Conservation (phyloP, 2,888 invertebrate species). For the Drosophila neotestacea region DNA sequence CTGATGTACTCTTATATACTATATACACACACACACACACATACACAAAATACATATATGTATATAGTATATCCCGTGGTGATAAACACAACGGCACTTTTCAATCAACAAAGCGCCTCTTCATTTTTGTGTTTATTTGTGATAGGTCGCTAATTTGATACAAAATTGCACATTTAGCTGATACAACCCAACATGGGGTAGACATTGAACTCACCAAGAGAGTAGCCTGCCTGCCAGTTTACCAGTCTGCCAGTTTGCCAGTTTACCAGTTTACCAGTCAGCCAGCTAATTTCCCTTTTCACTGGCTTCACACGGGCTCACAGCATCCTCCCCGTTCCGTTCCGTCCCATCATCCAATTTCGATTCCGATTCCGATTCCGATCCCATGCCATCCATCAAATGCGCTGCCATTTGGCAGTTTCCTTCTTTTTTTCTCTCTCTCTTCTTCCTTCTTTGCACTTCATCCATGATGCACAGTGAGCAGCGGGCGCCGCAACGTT, state of each 20-base stretch:
- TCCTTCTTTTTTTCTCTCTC: constrained; percentile 29
- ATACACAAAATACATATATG: too few relatives aligned
- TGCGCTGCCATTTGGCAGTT: constrained; percentile 64
- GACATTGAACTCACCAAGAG: constrained; percentile 11
- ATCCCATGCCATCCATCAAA: constrained; percentile 52
- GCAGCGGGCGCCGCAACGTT: constrained; percentile 25
- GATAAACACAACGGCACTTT: constrained; percentile 66
- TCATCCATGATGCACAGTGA: constrained; percentile 6
- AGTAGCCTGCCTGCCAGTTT: constrained; percentile 6
- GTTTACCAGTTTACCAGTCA: neutral
- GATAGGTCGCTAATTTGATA: constrained; percentile 73
- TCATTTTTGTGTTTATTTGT: constrained; percentile 11
- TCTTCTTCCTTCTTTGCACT: constrained; percentile 23
- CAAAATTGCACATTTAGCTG: constrained; percentile 76
- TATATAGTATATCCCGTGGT: constrained; percentile 49
- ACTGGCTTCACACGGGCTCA: neutral
- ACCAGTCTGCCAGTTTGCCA: neutral
- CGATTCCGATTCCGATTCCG: constrained; percentile 4
- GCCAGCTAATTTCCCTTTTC: constrained; percentile 6
- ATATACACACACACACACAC: neutral
- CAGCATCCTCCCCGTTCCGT: constrained; percentile 20
- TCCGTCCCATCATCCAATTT: constrained; percentile 2
- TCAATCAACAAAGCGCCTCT: constrained; percentile 43
- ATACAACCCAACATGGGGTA: constrained; percentile 60
- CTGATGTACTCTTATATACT: constrained; percentile 14